phyloP scores from a whole-genome alignment of 2,797 vertebrate species.

The Caiman crocodilus region DNA sequence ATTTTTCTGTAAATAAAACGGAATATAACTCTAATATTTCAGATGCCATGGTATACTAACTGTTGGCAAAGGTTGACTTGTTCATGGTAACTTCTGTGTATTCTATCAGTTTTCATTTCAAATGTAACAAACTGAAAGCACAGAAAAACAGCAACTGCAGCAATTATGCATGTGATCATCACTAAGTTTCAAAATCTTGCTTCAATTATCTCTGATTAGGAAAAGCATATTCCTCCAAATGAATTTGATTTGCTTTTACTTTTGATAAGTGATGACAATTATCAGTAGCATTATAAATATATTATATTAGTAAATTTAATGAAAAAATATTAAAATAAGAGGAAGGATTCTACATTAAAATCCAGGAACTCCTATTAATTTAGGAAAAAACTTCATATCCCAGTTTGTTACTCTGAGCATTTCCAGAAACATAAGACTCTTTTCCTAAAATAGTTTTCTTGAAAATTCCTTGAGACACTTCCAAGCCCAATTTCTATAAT shows the following conservation, averaged over 20 bases:
- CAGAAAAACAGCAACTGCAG: slow-evolving; percentile 18
- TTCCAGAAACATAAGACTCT: background rate
- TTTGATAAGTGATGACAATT: background rate
- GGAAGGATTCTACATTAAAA: background rate
- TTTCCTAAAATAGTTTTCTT: background rate
- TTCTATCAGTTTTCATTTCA: background rate
- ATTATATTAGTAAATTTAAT: no score
- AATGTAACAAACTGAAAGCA: background rate
- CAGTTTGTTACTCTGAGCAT: background rate
- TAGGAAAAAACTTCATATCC: background rate
- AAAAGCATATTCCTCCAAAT: slow-evolving; percentile 18
- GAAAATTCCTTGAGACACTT: slow-evolving; percentile 35
- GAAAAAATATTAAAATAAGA: no score
- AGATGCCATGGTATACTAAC: background rate
- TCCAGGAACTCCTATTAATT: background rate
- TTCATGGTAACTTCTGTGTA: fast-evolving
- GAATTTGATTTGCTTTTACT: background rate
- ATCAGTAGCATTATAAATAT: slow-evolving; percentile 26
- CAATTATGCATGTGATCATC: slow-evolving; percentile 25
- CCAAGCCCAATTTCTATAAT: background rate
- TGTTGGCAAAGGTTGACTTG: background rate
- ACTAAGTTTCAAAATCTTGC: slow-evolving; percentile 4
- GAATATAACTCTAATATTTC: fast-evolving
- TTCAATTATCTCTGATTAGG: background rate
- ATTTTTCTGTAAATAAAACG: fast-evolving